A percentile compares a stretch with the other conserved stretches of the same genome.
Evolutionary conservation across 2,888 invertebrate species (phyloP).

Genomic region (Trachelus iudaicus): DNA sequence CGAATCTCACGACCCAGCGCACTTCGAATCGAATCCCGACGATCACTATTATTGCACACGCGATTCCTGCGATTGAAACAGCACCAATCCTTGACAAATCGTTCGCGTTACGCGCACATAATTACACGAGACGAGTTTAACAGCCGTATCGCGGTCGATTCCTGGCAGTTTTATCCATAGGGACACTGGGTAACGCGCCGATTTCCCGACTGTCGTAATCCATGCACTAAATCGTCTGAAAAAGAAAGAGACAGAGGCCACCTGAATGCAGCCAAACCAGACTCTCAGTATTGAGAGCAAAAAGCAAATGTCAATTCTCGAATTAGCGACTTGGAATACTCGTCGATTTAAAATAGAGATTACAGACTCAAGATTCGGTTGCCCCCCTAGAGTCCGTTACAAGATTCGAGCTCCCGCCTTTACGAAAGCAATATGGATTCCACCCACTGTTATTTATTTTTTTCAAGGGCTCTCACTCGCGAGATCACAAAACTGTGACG

Average conservation of each 20-base stretch:
- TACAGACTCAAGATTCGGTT: neutral
- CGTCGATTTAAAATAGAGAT: constrained; percentile 19
- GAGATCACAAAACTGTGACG: neutral
- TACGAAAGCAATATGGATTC: neutral
- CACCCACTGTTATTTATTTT: neutral
- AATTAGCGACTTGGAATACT: constrained; percentile 14
- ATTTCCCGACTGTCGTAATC: constrained; percentile 4
- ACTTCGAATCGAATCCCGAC: neutral
- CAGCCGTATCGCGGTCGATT: neutral
- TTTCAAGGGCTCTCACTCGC: neutral
- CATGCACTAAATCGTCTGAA: neutral
- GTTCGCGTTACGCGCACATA: neutral
- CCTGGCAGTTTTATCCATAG: neutral
- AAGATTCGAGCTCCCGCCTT: neutral
- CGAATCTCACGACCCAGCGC: neutral
- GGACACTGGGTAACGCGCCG: neutral
- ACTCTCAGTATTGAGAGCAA: neutral
- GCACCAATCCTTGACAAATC: neutral
- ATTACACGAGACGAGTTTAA: neutral
- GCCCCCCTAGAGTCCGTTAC: neutral
- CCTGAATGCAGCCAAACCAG: neutral
- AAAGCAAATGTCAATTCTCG: constrained; percentile 17
- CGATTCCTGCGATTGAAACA: neutral
- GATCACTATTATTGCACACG: neutral
- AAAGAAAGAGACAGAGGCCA: neutral